Conservation (phyloP, 2,888 invertebrate species). For the Exocentrus adspersus region DNA sequence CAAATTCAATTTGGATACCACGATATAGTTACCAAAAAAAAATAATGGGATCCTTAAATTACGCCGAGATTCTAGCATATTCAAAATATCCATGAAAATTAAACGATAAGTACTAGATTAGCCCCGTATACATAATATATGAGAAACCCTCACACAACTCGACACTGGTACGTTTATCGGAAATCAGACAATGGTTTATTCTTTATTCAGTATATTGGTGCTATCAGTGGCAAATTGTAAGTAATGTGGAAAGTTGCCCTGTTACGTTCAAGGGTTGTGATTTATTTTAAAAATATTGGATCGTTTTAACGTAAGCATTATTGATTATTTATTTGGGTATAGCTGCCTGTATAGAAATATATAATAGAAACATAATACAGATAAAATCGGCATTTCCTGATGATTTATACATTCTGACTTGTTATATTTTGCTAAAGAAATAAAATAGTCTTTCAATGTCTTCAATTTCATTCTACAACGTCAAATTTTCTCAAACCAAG, state of each 20-base stretch:
- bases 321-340: not conserved
- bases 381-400: no score
- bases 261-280: not conserved
- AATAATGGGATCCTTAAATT: not conserved
- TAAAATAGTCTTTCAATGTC: no score
- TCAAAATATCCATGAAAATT: constrained; percentile 20
- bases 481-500: no score
- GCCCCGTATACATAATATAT: constrained; percentile 40
- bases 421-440: no score
- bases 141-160: constrained; percentile 44
- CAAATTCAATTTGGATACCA: not conserved
- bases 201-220: constrained; percentile 16
- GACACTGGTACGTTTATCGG: not conserved
- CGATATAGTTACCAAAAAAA: not conserved
- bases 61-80: not conserved
- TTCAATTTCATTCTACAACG: no score
- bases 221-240: constrained; percentile 25
- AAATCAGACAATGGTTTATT: constrained; percentile 18
- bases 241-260: not conserved
- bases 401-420: no score
- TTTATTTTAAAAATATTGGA: constrained; percentile 1
- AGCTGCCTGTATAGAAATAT: no score
- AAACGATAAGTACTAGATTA: constrained; percentile 18
- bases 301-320: constrained; percentile 3
- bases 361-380: no score